Conservation (phyloP, 2,113 vertebrate species). For the Nothoprocta pentlandii region DNA sequence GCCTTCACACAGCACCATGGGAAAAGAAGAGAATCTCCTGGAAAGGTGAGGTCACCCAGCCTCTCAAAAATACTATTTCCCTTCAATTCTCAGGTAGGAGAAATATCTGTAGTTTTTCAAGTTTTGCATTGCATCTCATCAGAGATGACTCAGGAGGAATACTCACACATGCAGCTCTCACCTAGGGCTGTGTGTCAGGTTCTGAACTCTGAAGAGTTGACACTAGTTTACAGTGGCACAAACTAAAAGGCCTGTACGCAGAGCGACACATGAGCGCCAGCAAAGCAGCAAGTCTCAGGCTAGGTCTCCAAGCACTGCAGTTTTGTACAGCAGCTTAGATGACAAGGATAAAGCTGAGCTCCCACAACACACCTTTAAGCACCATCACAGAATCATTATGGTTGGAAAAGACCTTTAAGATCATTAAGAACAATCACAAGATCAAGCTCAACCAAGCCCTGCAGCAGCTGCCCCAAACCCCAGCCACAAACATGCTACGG, state of each 20-base stretch:
- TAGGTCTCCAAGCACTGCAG: not conserved
- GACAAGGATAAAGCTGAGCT: accelerated
- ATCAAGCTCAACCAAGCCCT: too few relatives aligned
- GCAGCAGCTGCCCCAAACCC: not conserved
- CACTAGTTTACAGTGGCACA: not conserved
- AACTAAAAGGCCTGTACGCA: accelerated
- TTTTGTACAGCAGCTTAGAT: not conserved
- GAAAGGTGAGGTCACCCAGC: not conserved
- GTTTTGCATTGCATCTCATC: accelerated
- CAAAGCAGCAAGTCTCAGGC: not conserved
- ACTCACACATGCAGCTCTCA: not conserved
- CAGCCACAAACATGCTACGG: accelerated
- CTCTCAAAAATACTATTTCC: not conserved
- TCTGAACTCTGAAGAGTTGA: not conserved
- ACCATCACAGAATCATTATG: too few relatives aligned
- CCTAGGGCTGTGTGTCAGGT: not conserved
- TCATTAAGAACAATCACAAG: too few relatives aligned
- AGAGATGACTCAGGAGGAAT: not conserved
- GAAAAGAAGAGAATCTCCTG: not conserved
- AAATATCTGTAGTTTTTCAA: not conserved
- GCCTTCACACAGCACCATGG: accelerated
- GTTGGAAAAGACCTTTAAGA: too few relatives aligned
- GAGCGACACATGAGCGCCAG: accelerated
- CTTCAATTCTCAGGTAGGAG: not conserved
- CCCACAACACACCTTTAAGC: too few relatives aligned